Base-by-base conservation (phyloP, 2,797 vertebrate species). In the Austrolebias charrua region DNA sequence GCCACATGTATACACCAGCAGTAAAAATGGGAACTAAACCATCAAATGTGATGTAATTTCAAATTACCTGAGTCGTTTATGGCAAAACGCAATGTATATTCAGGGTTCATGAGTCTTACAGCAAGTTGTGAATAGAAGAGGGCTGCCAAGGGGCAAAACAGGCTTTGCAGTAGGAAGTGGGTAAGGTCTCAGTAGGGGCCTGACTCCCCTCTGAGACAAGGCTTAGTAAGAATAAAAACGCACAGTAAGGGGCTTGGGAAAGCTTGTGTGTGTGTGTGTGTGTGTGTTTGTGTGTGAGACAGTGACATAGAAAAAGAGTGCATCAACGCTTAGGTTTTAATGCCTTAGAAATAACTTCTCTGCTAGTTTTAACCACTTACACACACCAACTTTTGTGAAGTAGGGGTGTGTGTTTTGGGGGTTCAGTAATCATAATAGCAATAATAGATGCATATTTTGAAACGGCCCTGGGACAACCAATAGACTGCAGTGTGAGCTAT, bases 221-320 rank as follows among this genome's bases (percentile, higher is more conserved):
- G 88, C 88, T 88, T 85, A 79, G 78, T 63, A 64, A 85, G 77
- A 80, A 92, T 92, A 91, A 91, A 90, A 90, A 87, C 77, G 42
- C 89, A 78, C 91, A 88, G 86, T 88, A 72, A 86, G 86, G 90
- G 90, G 90, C 82, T 90, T 89, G 87, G 87, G 90, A 90, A 91
- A 62, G 71, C 82, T 84, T 77, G 54, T 76, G 69, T 73, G 69
- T 75, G 54, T 62, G 75, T 54, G 57, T 69, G 63, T 58, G 60
- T 69, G 56, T 74, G 46, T 78, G n/a, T n/a, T n/a, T n/a, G n/a
- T n/a, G n/a, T 77, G 56, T 72, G 73, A 56, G 56, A 78, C 66
- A 55, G 52, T 35, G 24, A 60, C 64, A 70, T 66, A 76, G 55
- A 69, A 63, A 75, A 71, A 77, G 57, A 70, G 68, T 73, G 60